Evolutionary conservation across 2,113 vertebrate genomes (phyloP), one percentile per base, ranked within the genome.

Genomic region (Oncorhynchus mykiss): DNA sequence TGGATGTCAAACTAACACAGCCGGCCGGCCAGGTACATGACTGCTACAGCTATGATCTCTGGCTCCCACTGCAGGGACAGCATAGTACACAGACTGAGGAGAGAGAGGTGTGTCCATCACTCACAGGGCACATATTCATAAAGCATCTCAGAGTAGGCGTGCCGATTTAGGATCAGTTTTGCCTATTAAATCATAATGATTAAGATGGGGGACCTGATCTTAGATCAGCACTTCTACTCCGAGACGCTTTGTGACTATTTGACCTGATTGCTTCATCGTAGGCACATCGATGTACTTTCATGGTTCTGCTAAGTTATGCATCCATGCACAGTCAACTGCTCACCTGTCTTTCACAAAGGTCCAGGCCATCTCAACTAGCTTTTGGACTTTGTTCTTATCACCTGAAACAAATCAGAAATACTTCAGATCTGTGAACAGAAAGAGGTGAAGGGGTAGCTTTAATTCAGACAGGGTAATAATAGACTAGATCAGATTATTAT

Each of bases 311-410:
- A 39, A 39, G 34, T 39, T 39, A 39, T 39, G 34, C 34, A 39
- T 39, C 7, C 7, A 9, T 39, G 34, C 9, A 7, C 7, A 39
- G 39, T 5, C 3, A 22, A 48, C 7, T 12, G 3, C 87, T 89
- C 85, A 97, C 96, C 98, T 99, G 93, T 99, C 98, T 77, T 99
- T 99, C 75, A 99, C 97, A 92, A 99, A 99, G 0, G 97, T 99
- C 98, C 98, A 99, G 0, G 98, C 98, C 97, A 99, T 99, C 78
- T 99, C 97, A 81, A 99, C 95, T 82, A 99, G 89, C 82, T 98
- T 99, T 79, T 99, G 97, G 72, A 99, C 97, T 94, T 99, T 98
- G 86, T 95, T 98, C 91, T 99, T 98, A 79, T 99, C 97, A 62
- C 98, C 97, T 99, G 67, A 25, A 80, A 83, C 49, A 51, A 13